Base-by-base conservation (phyloP, 2,113 vertebrate species). In the Thalassoma bifasciatum region DNA sequence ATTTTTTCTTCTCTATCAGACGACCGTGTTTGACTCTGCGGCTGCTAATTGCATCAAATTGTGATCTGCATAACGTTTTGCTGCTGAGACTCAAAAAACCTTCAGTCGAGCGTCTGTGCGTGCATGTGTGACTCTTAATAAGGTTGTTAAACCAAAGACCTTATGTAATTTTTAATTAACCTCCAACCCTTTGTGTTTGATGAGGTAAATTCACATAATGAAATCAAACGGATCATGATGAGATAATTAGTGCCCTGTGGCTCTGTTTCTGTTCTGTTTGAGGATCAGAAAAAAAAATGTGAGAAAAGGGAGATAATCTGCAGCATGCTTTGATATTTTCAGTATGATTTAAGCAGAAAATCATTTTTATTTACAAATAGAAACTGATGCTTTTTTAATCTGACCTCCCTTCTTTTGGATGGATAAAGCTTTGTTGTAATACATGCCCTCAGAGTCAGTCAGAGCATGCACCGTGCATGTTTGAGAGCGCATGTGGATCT, bases 131-230 rank as follows among this genome's bases (percentile, higher is more conserved):
- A 58, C 36, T 58, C n/a, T 42, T 37, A 16, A 5, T 9, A 24
- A 52, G 61, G 13, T 40, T n/a, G 54, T 63, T 71, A 47, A 75
- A 77, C 16, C 23, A 13, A 17, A 10, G 4, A 2, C 23, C 54
- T 76, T 19, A 16, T 54, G 7, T 70, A 42, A 74, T 79, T 47
- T 44, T 60, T 49, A 64, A 71, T 82, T 67, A 66, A 66, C 58
- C 53, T 23, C 11, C 11, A 8, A 61, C 30, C 37, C 11, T 52
- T 66, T 54, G 38, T 73, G 21, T 65, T 60, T 61, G 2, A 54
- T 66, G 64, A 77, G 63, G 47, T 40, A 12, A 11, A 64, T 56
- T 56, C 7, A 56, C 14, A 17, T 72, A 44, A 66, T 83, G 23
- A 68, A 63, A 26, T 65, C 10, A 61, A 68, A 66, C 52, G 4